phyloP scores from a whole-genome alignment of 2,113 vertebrate species.

The Pterocles burchelli region DNA sequence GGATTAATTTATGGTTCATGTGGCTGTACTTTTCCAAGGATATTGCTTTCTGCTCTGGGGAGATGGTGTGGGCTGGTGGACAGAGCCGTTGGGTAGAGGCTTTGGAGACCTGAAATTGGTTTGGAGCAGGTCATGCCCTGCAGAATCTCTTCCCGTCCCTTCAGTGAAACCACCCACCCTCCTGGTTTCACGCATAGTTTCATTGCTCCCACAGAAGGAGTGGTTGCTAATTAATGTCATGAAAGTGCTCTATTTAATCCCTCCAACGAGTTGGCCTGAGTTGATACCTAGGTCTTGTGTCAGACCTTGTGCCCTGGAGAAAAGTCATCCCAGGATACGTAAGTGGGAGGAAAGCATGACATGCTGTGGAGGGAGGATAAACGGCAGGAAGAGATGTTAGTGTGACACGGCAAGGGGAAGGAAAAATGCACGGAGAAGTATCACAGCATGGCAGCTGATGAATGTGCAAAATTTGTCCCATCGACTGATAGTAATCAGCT shows the following conservation, averaged over 20 bases:
- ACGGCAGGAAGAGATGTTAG: not conserved
- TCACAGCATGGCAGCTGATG: not conserved
- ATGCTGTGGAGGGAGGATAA: not conserved
- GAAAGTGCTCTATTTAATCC: not conserved
- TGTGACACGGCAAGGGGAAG: not conserved
- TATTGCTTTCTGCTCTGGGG: not conserved
- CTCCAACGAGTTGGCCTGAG: not conserved
- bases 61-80: not conserved
- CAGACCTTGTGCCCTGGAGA: not conserved
- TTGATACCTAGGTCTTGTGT: not conserved
- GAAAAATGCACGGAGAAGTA: not conserved
- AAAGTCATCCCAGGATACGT: not conserved
- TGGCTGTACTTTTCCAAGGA: not conserved
- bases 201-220: not conserved
- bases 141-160: not conserved
- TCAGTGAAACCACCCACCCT: not conserved
- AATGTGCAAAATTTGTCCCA: not conserved
- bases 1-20: not conserved
- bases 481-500: not conserved
- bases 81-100: not conserved
- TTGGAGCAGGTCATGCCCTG: slow-evolving; percentile 3
- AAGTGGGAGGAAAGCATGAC: not conserved
- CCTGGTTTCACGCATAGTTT: not conserved
- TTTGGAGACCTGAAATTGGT: not conserved
- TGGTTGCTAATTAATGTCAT: not conserved